Conservation (phyloP, 1,140 invertebrate species). For the Caenorhabditis latens region DNA sequence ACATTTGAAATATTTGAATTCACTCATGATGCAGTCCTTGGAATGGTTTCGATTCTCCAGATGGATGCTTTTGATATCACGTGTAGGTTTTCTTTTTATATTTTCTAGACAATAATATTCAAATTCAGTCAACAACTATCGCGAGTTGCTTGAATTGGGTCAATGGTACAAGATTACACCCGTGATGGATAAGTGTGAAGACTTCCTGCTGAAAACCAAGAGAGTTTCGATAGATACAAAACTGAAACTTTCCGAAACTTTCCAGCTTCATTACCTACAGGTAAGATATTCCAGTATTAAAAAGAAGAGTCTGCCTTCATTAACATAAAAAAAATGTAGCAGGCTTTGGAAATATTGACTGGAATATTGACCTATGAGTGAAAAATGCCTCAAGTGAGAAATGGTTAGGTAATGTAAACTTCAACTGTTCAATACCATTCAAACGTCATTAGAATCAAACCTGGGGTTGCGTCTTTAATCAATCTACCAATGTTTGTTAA, state of each 20-base stretch:
- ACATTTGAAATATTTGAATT: constrained; percentile 29
- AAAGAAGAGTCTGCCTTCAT: neutral
- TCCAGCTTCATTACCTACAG: constrained; percentile 1
- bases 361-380: too few species aligned
- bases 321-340: too few species aligned
- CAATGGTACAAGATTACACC: neutral
- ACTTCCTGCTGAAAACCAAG: constrained; percentile 1
- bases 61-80: neutral
- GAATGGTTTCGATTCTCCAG: constrained; percentile 25
- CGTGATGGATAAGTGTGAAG: constrained; percentile 26
- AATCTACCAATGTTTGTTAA: too few species aligned
- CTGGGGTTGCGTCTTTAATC: too few species aligned
- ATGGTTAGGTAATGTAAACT: too few species aligned
- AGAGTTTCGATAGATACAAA: constrained; percentile 2
- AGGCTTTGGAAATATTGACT: too few species aligned
- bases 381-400: too few species aligned
- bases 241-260: constrained; percentile 28
- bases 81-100: neutral
- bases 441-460: too few species aligned
- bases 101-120: neutral
- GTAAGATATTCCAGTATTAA: neutral
- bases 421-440: too few species aligned
- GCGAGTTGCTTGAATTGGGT: constrained; percentile 1
- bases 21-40: constrained; percentile 1
- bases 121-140: neutral